Evolutionary conservation across 2,113 vertebrate genomes (phyloP), one percentile per base, ranked within the genome.

Genomic region (Labeo catla): DNA sequence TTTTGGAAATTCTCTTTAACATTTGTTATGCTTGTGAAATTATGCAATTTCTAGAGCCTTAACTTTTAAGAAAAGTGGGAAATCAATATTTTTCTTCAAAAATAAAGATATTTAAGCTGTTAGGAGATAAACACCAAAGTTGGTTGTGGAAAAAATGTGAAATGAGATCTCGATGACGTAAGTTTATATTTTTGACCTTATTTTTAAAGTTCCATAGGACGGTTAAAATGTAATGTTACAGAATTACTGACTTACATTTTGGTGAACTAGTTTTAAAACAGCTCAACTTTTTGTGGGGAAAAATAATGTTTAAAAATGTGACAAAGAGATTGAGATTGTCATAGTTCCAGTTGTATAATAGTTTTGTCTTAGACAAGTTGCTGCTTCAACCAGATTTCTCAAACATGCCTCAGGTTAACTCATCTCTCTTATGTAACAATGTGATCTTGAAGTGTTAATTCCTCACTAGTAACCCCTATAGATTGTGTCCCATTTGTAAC

Each of bases 1-100:
- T 77, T 50, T 47, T 23, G n/a, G 43, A 47, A 28, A 47, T 43
- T 0, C 16, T 8, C 19, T n/a, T 59, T 23, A 23, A n/a, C 12
- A 57, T 59, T n/a, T 65, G 36, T 65, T 49, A 76, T 66, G 47
- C 52, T 28, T 78, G 85, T 61, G 63, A 76, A 87, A 87, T 91
- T 92, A 91, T 92, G 90, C 91, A 93, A 90, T 86, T 54, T 74
- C 61, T 57, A 43, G 13, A 81, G 91, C 92, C 91, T 93, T 92
- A 86, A 39, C 10, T 63, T 78, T 50, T 16, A 43, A 54, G 8
- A 49, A 54, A 78, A 52, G 45, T 28, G 47, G 45, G 45, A 52
- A 21, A 3, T 50, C 4, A 52, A 76, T 34, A 34, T 8, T 9
- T 50, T 52, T 34, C 47, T 43, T 43, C 8, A 10, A 10, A 72